Conservation (phyloP, 2,888 invertebrate species). For the Dolichomitus sp. region DNA sequence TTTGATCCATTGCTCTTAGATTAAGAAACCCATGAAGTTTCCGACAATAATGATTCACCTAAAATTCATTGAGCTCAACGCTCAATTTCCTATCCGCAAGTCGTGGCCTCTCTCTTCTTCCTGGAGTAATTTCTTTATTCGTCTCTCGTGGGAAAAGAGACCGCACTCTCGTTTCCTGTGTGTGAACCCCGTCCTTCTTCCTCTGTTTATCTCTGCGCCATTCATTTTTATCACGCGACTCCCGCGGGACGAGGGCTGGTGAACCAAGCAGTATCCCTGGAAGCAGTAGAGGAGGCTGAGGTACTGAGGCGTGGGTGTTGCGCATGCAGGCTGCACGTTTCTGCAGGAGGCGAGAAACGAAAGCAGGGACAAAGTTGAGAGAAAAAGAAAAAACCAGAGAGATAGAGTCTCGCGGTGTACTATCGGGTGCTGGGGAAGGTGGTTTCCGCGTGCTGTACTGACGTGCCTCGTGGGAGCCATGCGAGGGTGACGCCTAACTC, state of each 20-base stretch:
- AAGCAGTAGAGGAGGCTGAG: conserved; percentile 21
- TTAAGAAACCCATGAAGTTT: neutral
- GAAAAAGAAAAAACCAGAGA: conserved; percentile 3
- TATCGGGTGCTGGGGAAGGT: conserved; percentile 6
- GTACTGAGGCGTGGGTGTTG: conserved; percentile 29
- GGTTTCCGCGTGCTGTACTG: conserved; percentile 29
- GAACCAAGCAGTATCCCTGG: conserved; percentile 42
- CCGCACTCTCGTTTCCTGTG: conserved; percentile 55
- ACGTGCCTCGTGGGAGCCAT: conserved; percentile 77
- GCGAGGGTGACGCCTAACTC: conserved; percentile 65
- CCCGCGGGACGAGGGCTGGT: conserved; percentile 63
- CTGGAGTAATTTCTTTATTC: conserved; percentile 85
- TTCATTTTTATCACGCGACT: conserved; percentile 84
- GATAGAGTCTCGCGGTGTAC: conserved; percentile 52
- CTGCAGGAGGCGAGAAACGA: conserved; percentile 34
- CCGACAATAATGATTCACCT: conserved; percentile 23
- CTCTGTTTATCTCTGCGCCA: conserved; percentile 79
- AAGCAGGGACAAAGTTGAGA: conserved; percentile 35
- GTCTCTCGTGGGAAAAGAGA: conserved; percentile 70
- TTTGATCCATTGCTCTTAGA: neutral
- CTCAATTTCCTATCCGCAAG: conserved; percentile 21
- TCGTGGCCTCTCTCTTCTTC: conserved; percentile 43
- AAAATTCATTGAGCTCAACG: conserved; percentile 77
- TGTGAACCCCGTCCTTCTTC: conserved; percentile 59
- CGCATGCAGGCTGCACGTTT: conserved; percentile 50